Evolutionary conservation across 2,113 vertebrate genomes (phyloP).

Genomic region (Oenanthe melanoleuca): DNA sequence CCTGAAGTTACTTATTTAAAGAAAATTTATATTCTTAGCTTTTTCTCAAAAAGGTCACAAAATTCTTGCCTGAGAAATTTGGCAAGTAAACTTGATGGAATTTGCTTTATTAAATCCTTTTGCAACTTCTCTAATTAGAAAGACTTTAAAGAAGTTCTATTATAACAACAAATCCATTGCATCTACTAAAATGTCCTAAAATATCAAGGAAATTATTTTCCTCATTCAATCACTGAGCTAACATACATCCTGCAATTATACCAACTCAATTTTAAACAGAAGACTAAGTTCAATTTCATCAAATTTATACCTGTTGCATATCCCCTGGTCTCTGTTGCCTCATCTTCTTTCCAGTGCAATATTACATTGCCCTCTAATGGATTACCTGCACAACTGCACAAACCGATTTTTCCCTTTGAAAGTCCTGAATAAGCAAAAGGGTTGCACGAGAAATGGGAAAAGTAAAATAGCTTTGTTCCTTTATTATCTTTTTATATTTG

Average conservation of each 20-base stretch:
- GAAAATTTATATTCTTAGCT: background rate
- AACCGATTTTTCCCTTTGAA: background rate
- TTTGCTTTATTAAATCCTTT: background rate
- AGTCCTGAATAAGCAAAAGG: background rate
- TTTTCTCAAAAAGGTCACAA: background rate
- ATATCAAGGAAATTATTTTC: background rate
- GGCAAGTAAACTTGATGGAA: background rate
- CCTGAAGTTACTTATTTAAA: background rate
- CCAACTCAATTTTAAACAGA: background rate
- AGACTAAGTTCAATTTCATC: background rate
- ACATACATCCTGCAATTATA: background rate
- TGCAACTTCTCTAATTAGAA: background rate
- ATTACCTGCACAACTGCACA: slow-evolving; percentile 57
- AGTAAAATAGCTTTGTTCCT: background rate
- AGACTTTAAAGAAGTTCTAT: background rate
- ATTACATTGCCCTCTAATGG: slow-evolving; percentile 76
- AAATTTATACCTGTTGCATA: background rate
- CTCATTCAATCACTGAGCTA: background rate
- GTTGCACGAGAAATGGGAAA: background rate
- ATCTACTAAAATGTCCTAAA: background rate
- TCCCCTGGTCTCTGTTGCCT: too few relatives aligned
- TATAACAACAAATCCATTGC: background rate
- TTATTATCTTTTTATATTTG: background rate
- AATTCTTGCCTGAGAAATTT: background rate
- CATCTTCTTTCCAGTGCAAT: slow-evolving; percentile 15